Evolutionary conservation across 2,888 invertebrate species (phyloP).

Genomic region (Trissolcus japonicus): DNA sequence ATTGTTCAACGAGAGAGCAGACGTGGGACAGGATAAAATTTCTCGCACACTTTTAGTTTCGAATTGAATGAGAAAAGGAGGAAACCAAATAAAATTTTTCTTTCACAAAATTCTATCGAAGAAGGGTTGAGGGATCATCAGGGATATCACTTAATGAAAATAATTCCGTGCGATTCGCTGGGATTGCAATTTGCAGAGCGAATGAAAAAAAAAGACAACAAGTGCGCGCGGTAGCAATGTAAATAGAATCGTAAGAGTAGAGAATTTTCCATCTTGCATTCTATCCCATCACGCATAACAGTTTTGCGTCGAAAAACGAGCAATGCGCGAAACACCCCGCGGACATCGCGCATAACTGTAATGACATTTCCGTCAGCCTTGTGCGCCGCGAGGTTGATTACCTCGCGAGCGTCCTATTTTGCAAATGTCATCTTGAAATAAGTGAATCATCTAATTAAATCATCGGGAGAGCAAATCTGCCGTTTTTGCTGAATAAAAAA

Average conservation of each 20-base stretch:
- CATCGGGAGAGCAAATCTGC: slow-evolving; percentile 14
- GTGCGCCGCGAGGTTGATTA: slow-evolving; percentile 32
- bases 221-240: slow-evolving; percentile 6
- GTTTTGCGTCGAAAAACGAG: slow-evolving; percentile 34
- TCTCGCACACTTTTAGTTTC: no score
- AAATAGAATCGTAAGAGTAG: slow-evolving; percentile 33
- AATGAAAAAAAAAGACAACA: not conserved
- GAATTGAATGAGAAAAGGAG: no score
- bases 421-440: slow-evolving; percentile 21
- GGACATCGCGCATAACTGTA: slow-evolving; percentile 16
- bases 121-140: no score
- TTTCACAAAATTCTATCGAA: no score
- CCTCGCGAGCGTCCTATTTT: slow-evolving; percentile 16
- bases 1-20: no score
- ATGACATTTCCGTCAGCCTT: slow-evolving; percentile 51
- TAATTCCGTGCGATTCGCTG: no score
- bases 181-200: no score
- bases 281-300: slow-evolving; percentile 37
- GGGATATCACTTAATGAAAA: no score
- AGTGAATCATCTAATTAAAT: slow-evolving; percentile 26
- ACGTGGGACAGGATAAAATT: no score
- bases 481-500: not conserved
- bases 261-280: slow-evolving; percentile 11
- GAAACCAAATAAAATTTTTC: no score
- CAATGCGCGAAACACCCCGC: slow-evolving; percentile 23